Conservation (phyloP, 2,113 vertebrate genomes). For the Monarcha castaneiventris region DNA sequence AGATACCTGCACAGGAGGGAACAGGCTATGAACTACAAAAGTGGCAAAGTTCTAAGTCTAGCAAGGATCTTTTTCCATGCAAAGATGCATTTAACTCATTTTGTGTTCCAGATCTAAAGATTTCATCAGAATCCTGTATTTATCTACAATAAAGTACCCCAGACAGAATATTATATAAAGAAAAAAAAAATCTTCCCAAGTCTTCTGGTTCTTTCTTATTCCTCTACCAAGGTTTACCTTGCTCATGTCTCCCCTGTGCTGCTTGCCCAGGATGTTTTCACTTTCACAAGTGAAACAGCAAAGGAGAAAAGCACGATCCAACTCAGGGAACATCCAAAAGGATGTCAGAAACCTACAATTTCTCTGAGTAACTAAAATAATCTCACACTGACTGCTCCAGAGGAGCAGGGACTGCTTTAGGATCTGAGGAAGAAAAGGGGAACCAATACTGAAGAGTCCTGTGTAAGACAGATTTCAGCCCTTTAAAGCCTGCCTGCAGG, state of each 20-base stretch:
- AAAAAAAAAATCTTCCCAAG: not conserved
- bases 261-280: rapidly evolving
- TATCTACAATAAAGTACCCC: not conserved
- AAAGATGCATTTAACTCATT: not conserved
- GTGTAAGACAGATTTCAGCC: not conserved
- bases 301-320: not conserved
- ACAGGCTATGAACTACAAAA: not conserved
- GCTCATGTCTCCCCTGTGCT: not conserved
- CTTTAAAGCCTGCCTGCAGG: not conserved
- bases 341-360: not conserved
- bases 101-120: not conserved
- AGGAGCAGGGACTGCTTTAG: not conserved
- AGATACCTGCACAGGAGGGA: not conserved
- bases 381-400: not conserved
- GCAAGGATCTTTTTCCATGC: not conserved
- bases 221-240: not conserved
- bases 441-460: not conserved
- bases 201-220: not conserved
- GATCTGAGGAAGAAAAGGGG: not conserved
- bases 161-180: not conserved
- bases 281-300: not conserved
- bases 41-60: not conserved
- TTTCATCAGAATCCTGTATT: not conserved
- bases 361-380: not conserved
- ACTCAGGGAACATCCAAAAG: not conserved